Percentiles rank a stretch among this genome's conserved stretches.
These are phyloP conservation scores for Cephus nigrinus DNA, from an alignment of 2,888 invertebrate species.

Conservation along the genomic window DNA sequence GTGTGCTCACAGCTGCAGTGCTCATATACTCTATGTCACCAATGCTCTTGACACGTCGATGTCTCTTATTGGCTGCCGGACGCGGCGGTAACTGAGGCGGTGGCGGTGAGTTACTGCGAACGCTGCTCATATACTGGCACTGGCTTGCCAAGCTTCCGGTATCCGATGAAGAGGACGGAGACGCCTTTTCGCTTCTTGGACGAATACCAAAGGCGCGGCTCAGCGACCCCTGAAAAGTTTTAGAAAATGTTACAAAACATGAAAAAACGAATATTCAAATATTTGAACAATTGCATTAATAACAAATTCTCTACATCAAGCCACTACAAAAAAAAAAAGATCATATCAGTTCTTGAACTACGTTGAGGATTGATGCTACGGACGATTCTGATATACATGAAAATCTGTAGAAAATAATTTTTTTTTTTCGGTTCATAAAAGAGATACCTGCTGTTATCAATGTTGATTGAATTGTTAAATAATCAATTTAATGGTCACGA, in stretches of 20 bases:
- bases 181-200: conserved; percentile 74
- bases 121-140: conserved; percentile 70
- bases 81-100: conserved; percentile 67
- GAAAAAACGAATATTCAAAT: background rate
- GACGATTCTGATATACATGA: background rate
- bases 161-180: conserved; percentile 75
- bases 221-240: conserved; percentile 75
- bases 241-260: background rate
- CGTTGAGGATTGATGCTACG: background rate
- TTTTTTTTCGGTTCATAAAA: background rate
- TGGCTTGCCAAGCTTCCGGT: conserved; percentile 71
- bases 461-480: background rate
- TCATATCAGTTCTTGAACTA: background rate
- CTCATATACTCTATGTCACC: conserved; percentile 76
- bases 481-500: background rate
- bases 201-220: conserved; percentile 77
- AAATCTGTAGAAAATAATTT: background rate
- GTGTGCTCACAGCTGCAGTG: conserved; percentile 58
- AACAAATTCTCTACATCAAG: background rate
- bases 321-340: background rate
- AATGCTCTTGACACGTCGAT: conserved; percentile 78
- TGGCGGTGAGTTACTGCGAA: conserved; percentile 70
- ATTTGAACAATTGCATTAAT: background rate
- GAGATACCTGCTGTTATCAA: background rate
- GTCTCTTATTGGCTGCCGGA: conserved; percentile 66